These are phyloP conservation scores for Hippocampus zosterae DNA, from an alignment of 2,113 vertebrate species.

Conservation along the genomic window DNA sequence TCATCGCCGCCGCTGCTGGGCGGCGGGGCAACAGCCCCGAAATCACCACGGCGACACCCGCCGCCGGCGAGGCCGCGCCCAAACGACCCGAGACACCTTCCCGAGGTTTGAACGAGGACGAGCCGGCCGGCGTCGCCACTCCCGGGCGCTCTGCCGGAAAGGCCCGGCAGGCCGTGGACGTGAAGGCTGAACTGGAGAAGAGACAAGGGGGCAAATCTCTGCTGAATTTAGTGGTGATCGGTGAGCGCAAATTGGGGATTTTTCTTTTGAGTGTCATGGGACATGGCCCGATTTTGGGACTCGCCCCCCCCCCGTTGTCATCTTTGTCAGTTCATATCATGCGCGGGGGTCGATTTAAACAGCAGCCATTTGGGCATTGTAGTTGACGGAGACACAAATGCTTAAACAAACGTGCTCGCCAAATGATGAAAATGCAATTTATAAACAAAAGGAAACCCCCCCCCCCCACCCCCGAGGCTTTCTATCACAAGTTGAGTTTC, in stretches of 20 bases:
- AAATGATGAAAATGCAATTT: too few relatives aligned
- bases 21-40: slow-evolving; percentile 73
- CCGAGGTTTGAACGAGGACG: slow-evolving; percentile 66
- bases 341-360: too few relatives aligned
- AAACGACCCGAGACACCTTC: slow-evolving; percentile 63
- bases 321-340: too few relatives aligned
- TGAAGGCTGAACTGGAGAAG: slow-evolving; percentile 90
- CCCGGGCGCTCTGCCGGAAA: slow-evolving; percentile 79
- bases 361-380: too few relatives aligned
- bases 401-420: too few relatives aligned
- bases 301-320: too few relatives aligned
- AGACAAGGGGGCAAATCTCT: slow-evolving; percentile 93
- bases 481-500: slow-evolving; percentile 35
- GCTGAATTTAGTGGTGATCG: slow-evolving; percentile 94
- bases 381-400: too few relatives aligned
- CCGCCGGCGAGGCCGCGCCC: slow-evolving; percentile 29
- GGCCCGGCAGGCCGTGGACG: slow-evolving; percentile 81
- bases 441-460: too few relatives aligned
- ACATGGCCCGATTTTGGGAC: neutral
- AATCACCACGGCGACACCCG: slow-evolving; percentile 36
- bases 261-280: neutral
- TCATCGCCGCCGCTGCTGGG: slow-evolving; percentile 38
- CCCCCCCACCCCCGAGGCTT: too few relatives aligned
- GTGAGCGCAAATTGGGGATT: slow-evolving; percentile 57
- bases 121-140: slow-evolving; percentile 61